These are phyloP conservation scores for Carcina quercana DNA, from an alignment of 2,888 invertebrate genomes.

Conservation along the genomic window DNA sequence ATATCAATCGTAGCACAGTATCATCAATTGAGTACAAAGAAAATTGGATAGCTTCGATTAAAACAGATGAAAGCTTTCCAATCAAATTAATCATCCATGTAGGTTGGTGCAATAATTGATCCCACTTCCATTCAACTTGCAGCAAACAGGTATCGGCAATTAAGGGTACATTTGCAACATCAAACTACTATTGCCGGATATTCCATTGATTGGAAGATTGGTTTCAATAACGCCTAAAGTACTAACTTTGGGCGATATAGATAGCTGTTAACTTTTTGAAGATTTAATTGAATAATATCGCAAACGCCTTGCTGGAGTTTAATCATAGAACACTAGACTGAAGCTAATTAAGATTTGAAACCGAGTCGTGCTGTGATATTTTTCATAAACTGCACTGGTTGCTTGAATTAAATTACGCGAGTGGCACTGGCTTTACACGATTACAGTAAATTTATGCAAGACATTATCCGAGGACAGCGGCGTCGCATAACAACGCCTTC, in stretches of 20 bases:
- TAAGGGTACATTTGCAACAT: conserved; percentile 43
- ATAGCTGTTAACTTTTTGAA: conserved; percentile 6
- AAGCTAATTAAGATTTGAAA: too few species aligned
- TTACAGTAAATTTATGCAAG: conserved; percentile 70
- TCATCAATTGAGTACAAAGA: too few species aligned
- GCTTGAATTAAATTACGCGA: conserved; percentile 59
- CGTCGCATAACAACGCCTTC: conserved; percentile 69
- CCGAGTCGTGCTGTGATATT: conserved; percentile 7
- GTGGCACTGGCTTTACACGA: conserved; percentile 60
- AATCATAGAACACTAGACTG: too few species aligned
- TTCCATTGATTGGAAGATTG: background rate
- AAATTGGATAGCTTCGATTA: too few species aligned
- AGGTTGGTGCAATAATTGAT: conserved; percentile 38
- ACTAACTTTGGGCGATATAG: background rate
- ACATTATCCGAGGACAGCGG: conserved; percentile 65
- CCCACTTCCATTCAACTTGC: conserved; percentile 37
- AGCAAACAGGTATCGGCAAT: conserved; percentile 52
- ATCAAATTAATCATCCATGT: conserved; percentile 30
- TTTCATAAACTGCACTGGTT: conserved; percentile 37
- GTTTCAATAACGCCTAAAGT: conserved; percentile 4
- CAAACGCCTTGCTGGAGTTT: too few species aligned
- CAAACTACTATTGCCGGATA: conserved; percentile 19
- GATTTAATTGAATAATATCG: too few species aligned
- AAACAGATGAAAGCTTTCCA: conserved; percentile 26
- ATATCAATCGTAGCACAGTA: too few species aligned